These are phyloP conservation scores for Apis florea DNA, from an alignment of 1,140 invertebrate genomes.

Conservation along the genomic window DNA sequence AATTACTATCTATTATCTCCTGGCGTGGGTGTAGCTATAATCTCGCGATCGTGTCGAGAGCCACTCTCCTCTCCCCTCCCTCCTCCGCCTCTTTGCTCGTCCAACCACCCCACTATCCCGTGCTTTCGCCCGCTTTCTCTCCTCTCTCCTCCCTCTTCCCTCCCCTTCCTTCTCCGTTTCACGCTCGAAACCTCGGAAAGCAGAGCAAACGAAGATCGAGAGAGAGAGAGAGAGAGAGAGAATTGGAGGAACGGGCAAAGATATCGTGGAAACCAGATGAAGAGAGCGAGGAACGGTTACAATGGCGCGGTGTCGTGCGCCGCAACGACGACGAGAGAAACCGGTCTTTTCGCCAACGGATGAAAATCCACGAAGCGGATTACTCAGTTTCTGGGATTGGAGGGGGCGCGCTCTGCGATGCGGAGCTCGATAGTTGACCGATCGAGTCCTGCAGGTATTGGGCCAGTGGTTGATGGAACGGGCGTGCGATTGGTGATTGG, in stretches of 20 bases:
- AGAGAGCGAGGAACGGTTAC: slow-evolving; percentile 38
- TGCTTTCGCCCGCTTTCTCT: neutral
- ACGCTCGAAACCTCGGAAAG: slow-evolving; percentile 34
- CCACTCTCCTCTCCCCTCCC: slow-evolving; percentile 52
- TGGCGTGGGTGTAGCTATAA: slow-evolving; percentile 69
- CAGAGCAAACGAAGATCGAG: slow-evolving; percentile 30
- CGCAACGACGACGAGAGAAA: slow-evolving; percentile 23
- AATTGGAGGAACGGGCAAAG: neutral
- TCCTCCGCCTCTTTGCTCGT: neutral
- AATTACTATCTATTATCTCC: slow-evolving; percentile 70
- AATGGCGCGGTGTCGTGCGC: slow-evolving; percentile 34
- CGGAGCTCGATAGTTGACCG: neutral
- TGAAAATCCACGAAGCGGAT: slow-evolving; percentile 28
- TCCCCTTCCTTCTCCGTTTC: neutral
- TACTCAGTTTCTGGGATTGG: slow-evolving; percentile 5
- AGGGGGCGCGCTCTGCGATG: neutral
- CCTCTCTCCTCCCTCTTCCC: neutral
- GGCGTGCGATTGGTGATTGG: neutral
- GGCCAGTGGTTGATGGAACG: neutral
- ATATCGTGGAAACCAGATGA: slow-evolving; percentile 34
- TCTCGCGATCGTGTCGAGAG: slow-evolving; percentile 68
- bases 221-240: neutral
- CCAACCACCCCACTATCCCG: neutral
- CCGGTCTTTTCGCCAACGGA: slow-evolving; percentile 35
- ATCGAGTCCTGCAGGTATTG: neutral